A percentile compares a stretch with the other conserved stretches of the same genome.
phyloP scores from a whole-genome alignment of 2,888 invertebrate species.

The Parasteatoda lunata region DNA sequence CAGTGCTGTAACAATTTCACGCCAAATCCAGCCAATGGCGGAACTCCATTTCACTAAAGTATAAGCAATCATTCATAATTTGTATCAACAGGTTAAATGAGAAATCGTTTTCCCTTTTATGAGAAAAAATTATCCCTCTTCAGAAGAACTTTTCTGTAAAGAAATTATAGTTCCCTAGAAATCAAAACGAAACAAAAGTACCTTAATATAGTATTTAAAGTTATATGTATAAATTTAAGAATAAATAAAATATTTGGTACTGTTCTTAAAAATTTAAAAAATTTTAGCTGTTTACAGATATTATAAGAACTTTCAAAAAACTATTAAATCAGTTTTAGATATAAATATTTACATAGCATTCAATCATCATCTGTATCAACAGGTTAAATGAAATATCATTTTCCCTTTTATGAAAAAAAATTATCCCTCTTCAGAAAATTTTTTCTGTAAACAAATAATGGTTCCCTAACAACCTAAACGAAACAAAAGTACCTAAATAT shows the following conservation, averaged over 20 bases:
- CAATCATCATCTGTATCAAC: background rate
- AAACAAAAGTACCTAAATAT: too few relatives aligned
- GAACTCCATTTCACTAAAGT: background rate
- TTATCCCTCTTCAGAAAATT: background rate
- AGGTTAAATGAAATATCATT: background rate
- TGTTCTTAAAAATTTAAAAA: too few relatives aligned
- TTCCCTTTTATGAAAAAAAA: background rate
- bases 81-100: background rate
- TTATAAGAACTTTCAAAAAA: too few relatives aligned
- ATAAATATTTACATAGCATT: background rate
- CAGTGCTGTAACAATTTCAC: constrained; percentile 18
- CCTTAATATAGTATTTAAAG: too few relatives aligned
- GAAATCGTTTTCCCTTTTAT: background rate
- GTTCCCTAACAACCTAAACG: too few relatives aligned
- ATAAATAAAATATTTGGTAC: too few relatives aligned
- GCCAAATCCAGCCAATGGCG: constrained; percentile 31
- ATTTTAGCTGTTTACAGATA: too few relatives aligned
- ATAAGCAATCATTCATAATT: background rate
- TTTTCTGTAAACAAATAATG: too few relatives aligned
- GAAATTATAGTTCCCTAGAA: too few relatives aligned
- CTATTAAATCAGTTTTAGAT: too few relatives aligned
- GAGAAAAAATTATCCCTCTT: background rate
- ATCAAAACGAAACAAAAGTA: too few relatives aligned
- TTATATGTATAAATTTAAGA: too few relatives aligned
- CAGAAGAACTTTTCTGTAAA: background rate